Base-by-base conservation (phyloP, 2,888 invertebrate species). In the Choreutis nemorana region DNA sequence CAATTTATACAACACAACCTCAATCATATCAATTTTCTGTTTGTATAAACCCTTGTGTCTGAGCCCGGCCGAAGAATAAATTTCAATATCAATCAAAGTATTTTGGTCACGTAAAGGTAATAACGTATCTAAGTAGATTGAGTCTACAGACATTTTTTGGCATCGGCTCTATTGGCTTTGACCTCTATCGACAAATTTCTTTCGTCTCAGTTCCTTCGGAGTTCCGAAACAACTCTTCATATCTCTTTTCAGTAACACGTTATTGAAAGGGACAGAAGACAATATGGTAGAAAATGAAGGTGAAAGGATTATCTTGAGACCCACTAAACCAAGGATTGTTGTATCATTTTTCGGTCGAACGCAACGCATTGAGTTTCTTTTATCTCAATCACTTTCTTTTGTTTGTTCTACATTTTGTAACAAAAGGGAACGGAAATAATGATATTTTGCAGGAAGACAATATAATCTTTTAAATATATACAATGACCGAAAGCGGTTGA, bases 41-140 rank as follows among this genome's bases (percentile, higher is more conserved):
- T 50, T 53, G 48, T 55, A 48, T 43, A 42, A 42, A 44, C 35
- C 40, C 14, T n/a, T n/a, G n/a, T n/a, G n/a, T n/a, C n/a, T n/a
- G n/a, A n/a, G n/a, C n/a, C n/a, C n/a, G n/a, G n/a, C n/a, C n/a
- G n/a, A n/a, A n/a, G 48, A 52, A 57, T 59, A 58, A 45, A 60
- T 61, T 56, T 55, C 54, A 60, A 54, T 55, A 61, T 42, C 44
- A 49, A 50, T 50, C 49, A 50, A 45, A 48, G 35, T 38, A 58
- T 57, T 62, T 51, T 51, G 50, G 48, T 55, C 66, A 62, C 62
- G 63, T 55, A 55, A 54, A 53, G 42, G 53, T 55, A 57, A 62
- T 65, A 64, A 58, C 50, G 51, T 62, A n/a, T n/a, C n/a, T n/a
- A 62, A 63, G 58, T 55, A 64, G 54, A 65, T 66, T 63, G 63